Base-by-base conservation (phyloP, 1,140 invertebrate genomes). In the Ceratina calcarata region DNA sequence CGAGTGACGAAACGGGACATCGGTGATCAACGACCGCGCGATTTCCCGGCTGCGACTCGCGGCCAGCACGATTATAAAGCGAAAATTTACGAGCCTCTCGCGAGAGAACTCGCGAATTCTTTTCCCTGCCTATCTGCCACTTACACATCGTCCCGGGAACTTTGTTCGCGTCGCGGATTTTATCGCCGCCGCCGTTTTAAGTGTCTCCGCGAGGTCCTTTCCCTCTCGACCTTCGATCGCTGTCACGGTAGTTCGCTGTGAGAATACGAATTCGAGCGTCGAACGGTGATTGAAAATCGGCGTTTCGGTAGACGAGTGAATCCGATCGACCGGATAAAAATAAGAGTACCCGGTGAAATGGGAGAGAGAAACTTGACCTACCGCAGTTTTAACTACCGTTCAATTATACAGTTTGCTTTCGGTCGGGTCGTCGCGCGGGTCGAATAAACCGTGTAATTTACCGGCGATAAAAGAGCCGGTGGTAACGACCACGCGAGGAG, bases 361-460 rank as follows among this genome's bases (percentile, higher is more conserved):
- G 62, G 20, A 24, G 18, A 57, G 71, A 70, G 75, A 78, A 87
- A 83, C 80, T 74, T 85, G 84, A 89, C 90, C 90, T 90, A 91
- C 90, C 89, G 88, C 89, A 90, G 89, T 81, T 87, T 89, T 86
- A 87, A 89, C 83, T 82, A 86, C 81, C 81, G 84, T 90, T 88
- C 87, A 91, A 91, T 92, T 89, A 90, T 90, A 89, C 73, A 89
- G 84, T 90, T 89, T 87, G 81, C 78, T 89, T 89, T 89, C 74
- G 24, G 53, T 57, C 53, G 81, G 84, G 74, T 88, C 84, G 83
- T 89, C 86, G 85, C 81, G 72, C 79, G 86, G 86, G 49, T 70
- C 86, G 87, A 91, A 93, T 92, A 92, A 93, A 93, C 77, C 86
- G 81, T 83, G 89, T 91, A 91, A 92, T 92, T 93, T 92, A 92